These are phyloP conservation scores for Pygoscelis adeliae DNA, from an alignment of 2,113 vertebrate species.

Conservation along the genomic window DNA sequence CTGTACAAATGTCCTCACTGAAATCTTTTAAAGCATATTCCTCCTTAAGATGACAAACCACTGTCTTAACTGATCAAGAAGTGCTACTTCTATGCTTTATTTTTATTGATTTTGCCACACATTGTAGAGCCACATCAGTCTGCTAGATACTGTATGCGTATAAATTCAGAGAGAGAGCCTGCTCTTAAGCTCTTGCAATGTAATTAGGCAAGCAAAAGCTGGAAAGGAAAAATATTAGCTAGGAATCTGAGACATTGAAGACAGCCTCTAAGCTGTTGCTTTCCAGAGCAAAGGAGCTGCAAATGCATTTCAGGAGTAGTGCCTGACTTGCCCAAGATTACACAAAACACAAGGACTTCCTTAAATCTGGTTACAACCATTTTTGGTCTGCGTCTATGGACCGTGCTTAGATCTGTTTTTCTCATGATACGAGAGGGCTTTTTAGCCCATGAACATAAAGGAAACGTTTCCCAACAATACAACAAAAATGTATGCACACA, in stretches of 20 bases:
- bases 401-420: background rate
- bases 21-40: background rate
- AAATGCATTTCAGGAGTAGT: background rate
- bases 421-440: background rate
- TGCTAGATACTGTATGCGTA: rapidly evolving
- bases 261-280: background rate
- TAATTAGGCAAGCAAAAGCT: background rate
- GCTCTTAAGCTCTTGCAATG: background rate
- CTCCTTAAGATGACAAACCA: background rate
- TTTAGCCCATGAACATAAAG: background rate
- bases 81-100: background rate
- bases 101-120: background rate
- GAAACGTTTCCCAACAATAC: background rate
- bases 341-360: background rate
- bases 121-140: background rate
- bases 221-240: background rate
- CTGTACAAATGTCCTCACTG: background rate
- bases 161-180: background rate
- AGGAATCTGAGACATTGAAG: background rate
- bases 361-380: background rate
- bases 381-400: background rate
- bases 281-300: background rate
- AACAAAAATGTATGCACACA: background rate
- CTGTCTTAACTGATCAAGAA: background rate
- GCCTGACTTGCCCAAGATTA: background rate